Conservation (phyloP, 2,113 vertebrate species). For the Pyrgilauda ruficollis region DNA sequence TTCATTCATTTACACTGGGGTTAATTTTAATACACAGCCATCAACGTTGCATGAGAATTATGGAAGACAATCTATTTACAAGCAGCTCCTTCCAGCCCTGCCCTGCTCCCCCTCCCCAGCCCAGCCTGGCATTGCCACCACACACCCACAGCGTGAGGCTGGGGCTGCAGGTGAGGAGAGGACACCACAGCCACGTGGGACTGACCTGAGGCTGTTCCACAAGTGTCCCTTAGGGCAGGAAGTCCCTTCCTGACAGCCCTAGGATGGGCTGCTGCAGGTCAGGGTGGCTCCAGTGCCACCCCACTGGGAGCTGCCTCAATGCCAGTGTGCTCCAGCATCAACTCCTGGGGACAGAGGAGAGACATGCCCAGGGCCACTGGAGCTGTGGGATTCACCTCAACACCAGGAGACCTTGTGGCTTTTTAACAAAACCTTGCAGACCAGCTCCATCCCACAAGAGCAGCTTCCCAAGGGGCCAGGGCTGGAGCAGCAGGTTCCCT, state of each 20-base stretch:
- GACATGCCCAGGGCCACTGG: background rate
- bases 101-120: background rate
- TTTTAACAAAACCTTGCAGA: background rate
- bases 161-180: background rate
- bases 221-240: fast-evolving
- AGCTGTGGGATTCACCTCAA: background rate
- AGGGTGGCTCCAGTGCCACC: background rate
- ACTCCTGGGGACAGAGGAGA: background rate
- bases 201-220: background rate
- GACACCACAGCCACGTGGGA: fast-evolving
- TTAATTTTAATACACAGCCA: conserved; percentile 32
- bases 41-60: conserved; percentile 25
- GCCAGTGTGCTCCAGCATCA: fast-evolving
- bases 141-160: fast-evolving
- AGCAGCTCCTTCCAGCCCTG: background rate
- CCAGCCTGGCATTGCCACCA: background rate
- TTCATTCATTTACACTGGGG: conserved; percentile 61
- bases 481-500: background rate
- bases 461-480: background rate
- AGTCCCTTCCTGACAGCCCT: background rate
- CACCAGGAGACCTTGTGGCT: background rate
- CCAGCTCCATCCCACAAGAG: background rate
- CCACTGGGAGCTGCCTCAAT: background rate
- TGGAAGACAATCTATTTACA: conserved; percentile 70
- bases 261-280: background rate